These are phyloP conservation scores for Eidolon helvum DNA, from an alignment of 2,113 vertebrate genomes.

Conservation along the genomic window DNA sequence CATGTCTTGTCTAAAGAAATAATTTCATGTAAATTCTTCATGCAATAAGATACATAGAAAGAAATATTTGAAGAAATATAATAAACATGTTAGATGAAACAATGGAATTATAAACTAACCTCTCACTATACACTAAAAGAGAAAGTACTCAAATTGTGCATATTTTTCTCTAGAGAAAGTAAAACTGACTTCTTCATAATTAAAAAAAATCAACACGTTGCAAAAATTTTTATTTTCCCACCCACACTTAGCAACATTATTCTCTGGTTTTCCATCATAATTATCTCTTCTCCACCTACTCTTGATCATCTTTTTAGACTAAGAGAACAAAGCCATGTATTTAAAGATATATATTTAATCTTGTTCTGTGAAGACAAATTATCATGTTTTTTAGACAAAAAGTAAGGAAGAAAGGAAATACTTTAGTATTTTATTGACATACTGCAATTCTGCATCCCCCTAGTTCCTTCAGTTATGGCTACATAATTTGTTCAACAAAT, in stretches of 20 bases:
- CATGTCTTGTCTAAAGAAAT: neutral
- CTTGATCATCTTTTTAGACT: neutral
- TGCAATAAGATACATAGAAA: neutral
- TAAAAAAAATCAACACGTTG: neutral
- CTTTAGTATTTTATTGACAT: neutral
- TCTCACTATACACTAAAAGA: neutral
- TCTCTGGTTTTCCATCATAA: neutral
- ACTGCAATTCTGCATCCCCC: neutral
- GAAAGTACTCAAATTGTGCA: neutral
- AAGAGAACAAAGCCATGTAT: neutral
- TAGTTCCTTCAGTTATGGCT: neutral
- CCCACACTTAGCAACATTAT: neutral
- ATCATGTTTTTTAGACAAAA: neutral
- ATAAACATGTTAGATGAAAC: neutral
- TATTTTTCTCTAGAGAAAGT: conserved; percentile 11
- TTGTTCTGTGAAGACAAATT: neutral
- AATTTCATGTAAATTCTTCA: neutral
- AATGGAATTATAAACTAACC: neutral
- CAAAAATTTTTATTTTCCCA: conserved; percentile 28
- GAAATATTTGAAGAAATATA: conserved; percentile 34
- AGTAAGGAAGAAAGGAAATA: neutral
- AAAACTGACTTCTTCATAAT: neutral
- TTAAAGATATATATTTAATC: conserved; percentile 19
- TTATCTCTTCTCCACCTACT: conserved; percentile 4
- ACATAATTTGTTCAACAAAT: conserved; percentile 17